phyloP scores from a whole-genome alignment of 1,140 invertebrate genomes.

The Delia radicum region DNA sequence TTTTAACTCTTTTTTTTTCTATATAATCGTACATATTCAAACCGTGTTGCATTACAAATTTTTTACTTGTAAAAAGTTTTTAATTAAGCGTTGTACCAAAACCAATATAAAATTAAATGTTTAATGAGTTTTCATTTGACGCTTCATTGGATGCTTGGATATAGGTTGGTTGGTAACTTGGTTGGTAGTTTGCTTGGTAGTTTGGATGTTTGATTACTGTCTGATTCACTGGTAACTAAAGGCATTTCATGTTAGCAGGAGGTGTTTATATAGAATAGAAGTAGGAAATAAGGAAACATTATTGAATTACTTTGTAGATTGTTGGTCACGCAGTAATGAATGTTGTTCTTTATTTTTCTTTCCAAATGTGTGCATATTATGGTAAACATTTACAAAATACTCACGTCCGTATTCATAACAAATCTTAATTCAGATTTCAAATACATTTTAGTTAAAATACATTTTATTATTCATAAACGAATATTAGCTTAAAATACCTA shows the following conservation, averaged over 20 bases:
- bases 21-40: not conserved
- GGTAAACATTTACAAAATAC: no score
- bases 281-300: not conserved
- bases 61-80: conserved; percentile 5
- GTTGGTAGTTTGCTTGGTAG: not conserved
- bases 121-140: conserved; percentile 2
- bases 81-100: not conserved
- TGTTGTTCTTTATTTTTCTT: not conserved
- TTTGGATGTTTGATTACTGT: not conserved
- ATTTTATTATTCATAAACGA: no score
- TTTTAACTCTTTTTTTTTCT: no score
- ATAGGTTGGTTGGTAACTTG: not conserved
- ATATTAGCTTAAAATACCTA: no score
- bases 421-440: no score
- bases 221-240: not conserved
- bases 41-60: not conserved
- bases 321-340: not conserved
- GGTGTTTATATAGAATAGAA: not conserved
- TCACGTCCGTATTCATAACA: no score
- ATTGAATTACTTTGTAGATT: not conserved
- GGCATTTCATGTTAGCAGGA: not conserved
- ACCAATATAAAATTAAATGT: conserved; percentile 5
- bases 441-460: no score
- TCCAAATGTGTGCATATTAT: no score
- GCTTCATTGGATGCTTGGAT: not conserved